Evolutionary conservation across 2,888 invertebrate species (phyloP).

Genomic region (Tortrix viridana): DNA sequence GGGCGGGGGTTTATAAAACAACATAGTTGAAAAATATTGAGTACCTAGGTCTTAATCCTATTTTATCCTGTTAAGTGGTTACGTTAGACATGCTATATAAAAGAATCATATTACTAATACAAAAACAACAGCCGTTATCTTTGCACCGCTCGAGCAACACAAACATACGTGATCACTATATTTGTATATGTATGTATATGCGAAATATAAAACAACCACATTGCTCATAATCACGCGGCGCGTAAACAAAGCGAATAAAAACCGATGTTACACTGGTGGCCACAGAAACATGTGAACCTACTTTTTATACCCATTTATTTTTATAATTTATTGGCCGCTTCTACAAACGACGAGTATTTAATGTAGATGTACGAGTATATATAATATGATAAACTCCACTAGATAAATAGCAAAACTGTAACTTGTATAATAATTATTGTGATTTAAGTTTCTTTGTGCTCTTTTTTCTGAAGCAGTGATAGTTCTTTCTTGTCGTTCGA

Average conservation of each 20-base stretch:
- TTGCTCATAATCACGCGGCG: conserved; percentile 51
- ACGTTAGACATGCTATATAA: no score
- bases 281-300: conserved; percentile 37
- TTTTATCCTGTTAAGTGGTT: no score
- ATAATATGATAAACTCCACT: no score
- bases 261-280: conserved; percentile 19
- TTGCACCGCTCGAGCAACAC: not conserved
- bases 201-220: conserved; percentile 41
- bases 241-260: conserved; percentile 36
- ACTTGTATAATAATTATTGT: no score
- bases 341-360: not conserved
- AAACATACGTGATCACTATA: conserved; percentile 7
- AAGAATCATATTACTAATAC: no score
- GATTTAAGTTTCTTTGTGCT: no score
- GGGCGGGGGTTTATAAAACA: no score
- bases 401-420: no score
- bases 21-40: no score
- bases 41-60: no score
- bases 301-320: not conserved
- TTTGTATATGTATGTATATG: not conserved
- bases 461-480: no score
- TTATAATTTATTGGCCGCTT: not conserved
- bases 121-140: not conserved
- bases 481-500: no score
- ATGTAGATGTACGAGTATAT: not conserved